These are phyloP conservation scores for Melanostoma mellinum DNA, from an alignment of 2,888 invertebrate genomes.

Conservation along the genomic window DNA sequence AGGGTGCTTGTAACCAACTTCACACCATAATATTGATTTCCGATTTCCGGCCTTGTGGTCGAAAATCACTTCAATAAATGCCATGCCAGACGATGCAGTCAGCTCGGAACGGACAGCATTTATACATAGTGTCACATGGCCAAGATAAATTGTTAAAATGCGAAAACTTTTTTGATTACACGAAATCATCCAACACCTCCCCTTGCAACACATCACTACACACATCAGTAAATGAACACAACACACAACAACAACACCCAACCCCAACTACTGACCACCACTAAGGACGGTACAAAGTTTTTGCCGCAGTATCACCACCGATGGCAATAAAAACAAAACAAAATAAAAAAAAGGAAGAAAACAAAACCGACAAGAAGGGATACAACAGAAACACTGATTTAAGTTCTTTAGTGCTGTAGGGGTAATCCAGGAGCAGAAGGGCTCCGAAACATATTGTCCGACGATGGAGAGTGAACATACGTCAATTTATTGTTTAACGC, in stretches of 20 bases:
- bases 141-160: slow-evolving; percentile 68
- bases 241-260: slow-evolving; percentile 9
- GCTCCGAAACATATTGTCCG: slow-evolving; percentile 61
- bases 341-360: slow-evolving; percentile 3
- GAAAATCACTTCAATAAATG: slow-evolving; percentile 38
- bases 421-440: slow-evolving; percentile 12
- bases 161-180: slow-evolving; percentile 73
- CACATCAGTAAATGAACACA: slow-evolving; percentile 20
- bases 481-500: slow-evolving; percentile 64
- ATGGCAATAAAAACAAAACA: slow-evolving; percentile 62
- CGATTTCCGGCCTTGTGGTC: slow-evolving; percentile 40
- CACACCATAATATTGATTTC: slow-evolving; percentile 50
- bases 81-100: slow-evolving; percentile 37
- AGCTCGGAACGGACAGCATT: slow-evolving; percentile 11
- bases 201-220: not conserved
- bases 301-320: slow-evolving; percentile 68
- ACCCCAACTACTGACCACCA: slow-evolving; percentile 17
- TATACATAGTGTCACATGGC: slow-evolving; percentile 61
- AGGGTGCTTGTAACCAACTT: slow-evolving; percentile 25
- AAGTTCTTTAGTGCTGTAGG: slow-evolving; percentile 38
- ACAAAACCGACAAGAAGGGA: slow-evolving; percentile 19
- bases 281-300: slow-evolving; percentile 59
- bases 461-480: slow-evolving; percentile 55
- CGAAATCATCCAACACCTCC: slow-evolving; percentile 43
- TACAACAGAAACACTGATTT: slow-evolving; percentile 57